Evolutionary conservation across 1,140 invertebrate species (phyloP), one percentile per base, ranked within the genome.

Genomic region (Hycleus phaleratus): DNA sequence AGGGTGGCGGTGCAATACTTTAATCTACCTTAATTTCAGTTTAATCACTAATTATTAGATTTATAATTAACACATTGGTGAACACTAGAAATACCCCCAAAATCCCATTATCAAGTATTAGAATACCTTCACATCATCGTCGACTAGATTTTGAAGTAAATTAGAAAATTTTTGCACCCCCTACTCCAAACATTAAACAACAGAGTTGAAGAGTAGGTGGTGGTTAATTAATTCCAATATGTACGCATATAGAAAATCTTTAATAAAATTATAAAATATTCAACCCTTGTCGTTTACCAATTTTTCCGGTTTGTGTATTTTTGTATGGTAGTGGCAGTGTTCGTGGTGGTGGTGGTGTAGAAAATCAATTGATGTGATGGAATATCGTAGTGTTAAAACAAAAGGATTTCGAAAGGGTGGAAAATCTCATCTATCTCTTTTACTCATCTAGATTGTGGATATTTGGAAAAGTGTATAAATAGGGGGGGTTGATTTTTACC

Each of bases 1-100:
- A 18, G 18, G 18, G 18, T 18, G 18, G 18, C 18, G 18, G 18
- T 18, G 18, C 18, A 18, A 62, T 62, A 62, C 56, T 62, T 62
- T 62, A 62, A 62, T 62, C 60, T 59, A 59, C 47, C 48, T 59
- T 58, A 62, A 62, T 62, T 50, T 49, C 52, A 58, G 52, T 59
- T 62, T 62, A 62, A 62, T 59, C 60, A 59, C 54, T 62, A 62
- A 62, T 62, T 62, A 62, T 62, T 62, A 58, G 60, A 62, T 59
- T 62, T 62, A 45, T 62, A 62, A 62, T 62, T 56, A 62, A 58
- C 60, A 62, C 60, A 62, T 61, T 46, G 59, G 59, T 61, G 49
- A 18, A 18, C 18, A 18, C 1, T 18, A 18, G 18, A 18, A 18
- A 18, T 18, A 18, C 18, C 18, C 50, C 50, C 51, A 53, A 53